These are phyloP conservation scores for Centruroides sculpturatus DNA, from an alignment of 1,140 invertebrate species.

Conservation along the genomic window DNA sequence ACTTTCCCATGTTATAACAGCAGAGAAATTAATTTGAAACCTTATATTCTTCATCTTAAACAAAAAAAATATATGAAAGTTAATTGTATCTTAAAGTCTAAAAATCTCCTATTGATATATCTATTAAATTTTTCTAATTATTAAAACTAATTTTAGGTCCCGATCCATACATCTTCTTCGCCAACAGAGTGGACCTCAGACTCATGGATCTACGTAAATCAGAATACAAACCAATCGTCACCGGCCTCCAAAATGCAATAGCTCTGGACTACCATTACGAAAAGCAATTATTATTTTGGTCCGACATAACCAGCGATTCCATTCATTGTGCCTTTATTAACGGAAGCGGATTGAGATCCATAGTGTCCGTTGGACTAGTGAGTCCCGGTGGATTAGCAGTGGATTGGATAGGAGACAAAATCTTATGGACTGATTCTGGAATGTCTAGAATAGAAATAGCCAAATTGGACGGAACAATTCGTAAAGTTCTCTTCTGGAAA, in stretches of 20 bases:
- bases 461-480: slow-evolving; percentile 50
- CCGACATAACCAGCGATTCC: slow-evolving; percentile 61
- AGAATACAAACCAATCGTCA: slow-evolving; percentile 36
- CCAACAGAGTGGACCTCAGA: slow-evolving; percentile 68
- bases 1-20: too few species aligned
- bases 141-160: not conserved
- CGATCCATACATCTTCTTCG: slow-evolving; percentile 40
- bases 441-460: slow-evolving; percentile 65
- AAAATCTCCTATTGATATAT: too few species aligned
- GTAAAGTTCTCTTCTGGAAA: slow-evolving; percentile 41
- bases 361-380: slow-evolving; percentile 20
- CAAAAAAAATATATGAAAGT: too few species aligned
- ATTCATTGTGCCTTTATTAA: slow-evolving; percentile 48
- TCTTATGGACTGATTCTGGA: slow-evolving; percentile 77
- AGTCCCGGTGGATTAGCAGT: slow-evolving; percentile 54
- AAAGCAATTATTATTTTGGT: slow-evolving; percentile 66
- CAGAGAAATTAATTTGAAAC: too few species aligned
- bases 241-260: slow-evolving; percentile 70
- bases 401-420: slow-evolving; percentile 62
- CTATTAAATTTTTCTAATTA: too few species aligned
- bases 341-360: slow-evolving; percentile 14
- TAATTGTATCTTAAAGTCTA: too few species aligned
- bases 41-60: too few species aligned
- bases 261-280: slow-evolving; percentile 74
- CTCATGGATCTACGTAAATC: slow-evolving; percentile 51